Base-by-base conservation (phyloP, 1,140 invertebrate genomes). In the Globodera ellingtonae region DNA sequence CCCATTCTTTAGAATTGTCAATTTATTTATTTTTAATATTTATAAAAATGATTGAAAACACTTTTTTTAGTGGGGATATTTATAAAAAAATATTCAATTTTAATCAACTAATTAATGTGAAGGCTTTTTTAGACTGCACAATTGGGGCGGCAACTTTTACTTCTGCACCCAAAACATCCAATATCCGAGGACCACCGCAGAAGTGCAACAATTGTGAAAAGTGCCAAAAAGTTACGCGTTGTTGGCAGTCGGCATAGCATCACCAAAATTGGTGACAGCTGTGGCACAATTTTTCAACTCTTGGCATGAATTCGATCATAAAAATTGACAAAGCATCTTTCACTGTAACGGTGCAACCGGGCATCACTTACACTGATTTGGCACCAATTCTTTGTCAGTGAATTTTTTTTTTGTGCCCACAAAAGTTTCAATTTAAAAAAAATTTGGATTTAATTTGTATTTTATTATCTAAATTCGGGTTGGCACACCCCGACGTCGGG, bases 121-220 rank as follows among this genome's bases (percentile, higher is more conserved):
- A 35, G 35, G 35, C 35, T 35, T 35, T 35, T 35, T 52, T 52
- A 70, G 69, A n/a, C 56, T 73, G 72, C 47, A 62, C 72, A 78
- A 78, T 18, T 78, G 76, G 76, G 76, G 76, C 71, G 76, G 76
- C 76, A 78, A 78, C 15, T 78, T 78, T 35, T 18, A 78, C 21
- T 78, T 69, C 72, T 46, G 56, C 76, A 78, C 76, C 3, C 3
- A 15, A 69, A 71, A 78, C n/a, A 10, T 78, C 10, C 48, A 78
- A 66, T 78, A 78, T 9, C 76, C 76, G 76, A 9, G 52, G 10
- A 78, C 76, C 18, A 48, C 47, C 6, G 76, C 52, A 0, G 21
- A 66, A 24, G 76, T 78, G 35, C 76, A 78, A 44, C 52, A 69
- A 10, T 78, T n/a, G 76, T 78, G 10, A 62, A 9, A 9, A 18